Percentiles rank a stretch among this genome's conserved stretches.
These are phyloP conservation scores for Melipona bicolor DNA, from an alignment of 2,888 invertebrate genomes.

Conservation along the genomic window DNA sequence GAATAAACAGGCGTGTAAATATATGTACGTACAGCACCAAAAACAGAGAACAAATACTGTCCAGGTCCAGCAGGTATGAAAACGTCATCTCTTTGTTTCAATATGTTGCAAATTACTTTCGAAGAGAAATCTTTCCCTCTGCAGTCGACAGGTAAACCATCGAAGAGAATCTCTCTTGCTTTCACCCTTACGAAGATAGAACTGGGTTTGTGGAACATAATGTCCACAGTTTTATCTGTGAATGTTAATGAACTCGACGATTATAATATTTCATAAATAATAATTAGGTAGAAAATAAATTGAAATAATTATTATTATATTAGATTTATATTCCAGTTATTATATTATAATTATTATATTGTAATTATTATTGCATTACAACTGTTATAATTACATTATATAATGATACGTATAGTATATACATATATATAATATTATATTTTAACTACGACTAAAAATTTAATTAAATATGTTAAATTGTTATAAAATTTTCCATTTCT, in stretches of 20 bases:
- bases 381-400: too few relatives aligned
- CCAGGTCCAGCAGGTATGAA: constrained; percentile 86
- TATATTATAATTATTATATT: too few relatives aligned
- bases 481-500: too few relatives aligned
- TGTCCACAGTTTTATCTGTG: constrained; percentile 88
- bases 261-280: too few relatives aligned
- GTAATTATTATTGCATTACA: too few relatives aligned
- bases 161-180: constrained; percentile 90
- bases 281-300: too few relatives aligned
- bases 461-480: too few relatives aligned
- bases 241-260: not conserved
- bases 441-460: too few relatives aligned
- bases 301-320: too few relatives aligned
- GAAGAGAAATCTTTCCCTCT: constrained; percentile 91
- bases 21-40: constrained; percentile 87
- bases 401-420: too few relatives aligned
- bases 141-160: constrained; percentile 90
- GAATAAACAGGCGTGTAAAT: not conserved
- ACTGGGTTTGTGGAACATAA: constrained; percentile 88
- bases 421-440: too few relatives aligned
- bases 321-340: too few relatives aligned
- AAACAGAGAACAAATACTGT: constrained; percentile 89
- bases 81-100: constrained; percentile 88
- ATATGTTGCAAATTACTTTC: constrained; percentile 89
- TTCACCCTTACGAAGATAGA: constrained; percentile 87